phyloP scores from a whole-genome alignment of 2,797 vertebrate genomes.

The Sebastes nivosus region DNA sequence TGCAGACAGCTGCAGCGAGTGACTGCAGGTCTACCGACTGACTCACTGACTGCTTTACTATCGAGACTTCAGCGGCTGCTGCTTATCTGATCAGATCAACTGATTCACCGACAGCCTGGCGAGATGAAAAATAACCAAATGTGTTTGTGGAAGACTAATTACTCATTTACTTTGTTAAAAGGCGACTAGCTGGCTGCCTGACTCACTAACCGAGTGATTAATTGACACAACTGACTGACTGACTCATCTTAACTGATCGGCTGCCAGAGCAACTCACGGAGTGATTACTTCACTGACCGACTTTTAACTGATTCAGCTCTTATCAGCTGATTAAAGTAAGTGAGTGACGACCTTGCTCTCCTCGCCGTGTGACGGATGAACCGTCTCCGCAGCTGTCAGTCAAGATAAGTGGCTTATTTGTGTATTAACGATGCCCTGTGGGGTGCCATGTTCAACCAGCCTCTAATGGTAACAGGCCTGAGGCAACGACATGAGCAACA shows the following conservation, averaged over 20 bases:
- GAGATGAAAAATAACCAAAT: not conserved
- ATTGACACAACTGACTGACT: not conserved
- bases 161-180: not conserved
- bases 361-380: conserved; percentile 13
- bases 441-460: conserved; percentile 42
- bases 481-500: conserved; percentile 41
- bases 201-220: not conserved
- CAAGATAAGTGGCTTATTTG: conserved; percentile 56
- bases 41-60: no score
- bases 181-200: conserved; percentile 3
- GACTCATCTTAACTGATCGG: not conserved
- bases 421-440: conserved; percentile 26
- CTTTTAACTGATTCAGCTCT: not conserved
- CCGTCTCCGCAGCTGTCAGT: conserved; percentile 38
- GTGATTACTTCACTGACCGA: not conserved
- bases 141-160: conserved; percentile 12
- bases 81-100: not conserved
- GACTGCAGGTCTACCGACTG: no score
- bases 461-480: conserved; percentile 30
- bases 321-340: conserved; percentile 7
- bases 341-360: not conserved
- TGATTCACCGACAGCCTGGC: not conserved
- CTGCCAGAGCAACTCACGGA: not conserved
- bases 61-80: not conserved
- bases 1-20: no score